Evolutionary conservation across 2,888 invertebrate genomes (phyloP).

Genomic region (Coelopa pilipes): DNA sequence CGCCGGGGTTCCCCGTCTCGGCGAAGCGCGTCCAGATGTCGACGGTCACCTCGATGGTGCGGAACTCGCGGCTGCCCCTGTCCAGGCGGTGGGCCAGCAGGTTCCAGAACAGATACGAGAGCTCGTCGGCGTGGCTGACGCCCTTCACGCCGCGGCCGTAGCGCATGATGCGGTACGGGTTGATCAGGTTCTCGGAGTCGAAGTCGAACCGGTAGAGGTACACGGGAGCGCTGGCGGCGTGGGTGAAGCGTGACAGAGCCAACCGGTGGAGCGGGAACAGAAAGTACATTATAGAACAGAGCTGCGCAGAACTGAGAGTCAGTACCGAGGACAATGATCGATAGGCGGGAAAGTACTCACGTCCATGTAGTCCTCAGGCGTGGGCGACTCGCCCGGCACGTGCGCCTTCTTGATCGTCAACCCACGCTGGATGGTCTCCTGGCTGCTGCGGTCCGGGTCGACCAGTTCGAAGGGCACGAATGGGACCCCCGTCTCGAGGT

Average conservation of each 20-base stretch:
- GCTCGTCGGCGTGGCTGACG: slow-evolving; percentile 63
- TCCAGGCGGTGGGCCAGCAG: slow-evolving; percentile 51
- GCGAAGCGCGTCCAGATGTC: slow-evolving; percentile 63
- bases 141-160: slow-evolving; percentile 60
- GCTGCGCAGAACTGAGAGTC: slow-evolving; percentile 44
- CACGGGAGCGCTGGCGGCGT: slow-evolving; percentile 57
- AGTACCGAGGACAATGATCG: too few species aligned
- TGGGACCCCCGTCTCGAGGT: slow-evolving; percentile 51
- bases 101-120: slow-evolving; percentile 60
- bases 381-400: slow-evolving; percentile 54
- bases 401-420: slow-evolving; percentile 54
- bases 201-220: slow-evolving; percentile 64
- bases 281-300: slow-evolving; percentile 54
- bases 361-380: slow-evolving; percentile 57
- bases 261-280: slow-evolving; percentile 57
- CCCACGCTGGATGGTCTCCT: slow-evolving; percentile 50
- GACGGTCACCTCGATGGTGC: slow-evolving; percentile 59
- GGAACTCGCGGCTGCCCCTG: slow-evolving; percentile 59
- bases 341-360: too few species aligned
- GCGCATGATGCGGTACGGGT: slow-evolving; percentile 58
- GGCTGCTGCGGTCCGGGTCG: slow-evolving; percentile 48
- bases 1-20: slow-evolving; percentile 59
- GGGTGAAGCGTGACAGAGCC: slow-evolving; percentile 55
- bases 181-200: slow-evolving; percentile 60
- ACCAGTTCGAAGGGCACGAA: slow-evolving; percentile 57